Base-by-base conservation (phyloP, 1,140 invertebrate species). In the Pinna nobilis region DNA sequence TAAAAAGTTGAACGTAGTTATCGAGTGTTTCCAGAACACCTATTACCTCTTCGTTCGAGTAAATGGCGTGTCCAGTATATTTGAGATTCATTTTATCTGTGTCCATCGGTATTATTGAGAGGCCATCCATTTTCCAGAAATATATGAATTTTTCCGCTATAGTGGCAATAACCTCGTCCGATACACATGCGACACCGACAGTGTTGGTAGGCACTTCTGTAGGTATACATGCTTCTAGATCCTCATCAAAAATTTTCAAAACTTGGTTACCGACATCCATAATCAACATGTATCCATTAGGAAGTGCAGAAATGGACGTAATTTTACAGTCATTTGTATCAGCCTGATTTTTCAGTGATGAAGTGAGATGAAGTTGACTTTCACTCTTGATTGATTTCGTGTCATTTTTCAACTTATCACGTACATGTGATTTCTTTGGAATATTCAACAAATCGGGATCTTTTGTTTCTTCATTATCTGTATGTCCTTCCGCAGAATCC, bases 41-140 rank as follows among this genome's bases (percentile, higher is more conserved):
- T 20, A 63, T 63, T 25, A 41, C 33, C 44, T 63, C 28, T 33
- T 37, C 59, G 37, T 63, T 63, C 7, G 59, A 41, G 23, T 63
- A 25, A 6, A 63, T 37, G 11, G 59, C 59, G 13, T 37, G 44
- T 2, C 59, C 59, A 3, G 39, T 44, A 32, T 63, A 37, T 15
- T 32, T 63, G 5, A 63, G 28, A 28, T 63, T 35, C 59, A 63
- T 37, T 41, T 63, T 37, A n/a, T 59, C 55, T 20, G 33, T 33
- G 30, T 33, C 37, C 32, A 35, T 59, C 2, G 55, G 55, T 35
- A 59, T 35, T n/a, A 18, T 18, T 11, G 30, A 35, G n/a, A n/a
- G n/a, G 11, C 30, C 55, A 32, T 59, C 55, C 23, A 35, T 33
- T 18, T 59, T 33, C 55, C 55, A 59, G 30, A 35, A 59, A 20